These are phyloP conservation scores for Epistrophella euchroma DNA, from an alignment of 2,888 invertebrate genomes.

Conservation along the genomic window DNA sequence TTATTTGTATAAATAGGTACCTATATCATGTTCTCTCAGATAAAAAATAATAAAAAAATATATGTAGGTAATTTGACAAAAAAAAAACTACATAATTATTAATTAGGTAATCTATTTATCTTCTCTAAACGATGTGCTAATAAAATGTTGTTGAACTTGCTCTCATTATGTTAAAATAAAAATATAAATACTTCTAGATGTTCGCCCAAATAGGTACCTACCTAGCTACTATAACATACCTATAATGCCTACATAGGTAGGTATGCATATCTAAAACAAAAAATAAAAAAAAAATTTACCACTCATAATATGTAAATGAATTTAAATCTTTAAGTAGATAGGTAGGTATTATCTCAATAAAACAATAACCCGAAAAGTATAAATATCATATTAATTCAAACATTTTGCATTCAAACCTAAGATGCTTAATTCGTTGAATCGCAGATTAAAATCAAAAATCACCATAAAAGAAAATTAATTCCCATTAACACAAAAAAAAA, in stretches of 20 bases:
- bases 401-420: constrained; percentile 58
- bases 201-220: too few species aligned
- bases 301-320: not conserved
- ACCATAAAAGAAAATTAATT: constrained; percentile 71
- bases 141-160: constrained; percentile 30
- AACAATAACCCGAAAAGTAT: constrained; percentile 34
- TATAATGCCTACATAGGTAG: too few species aligned
- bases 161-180: not conserved
- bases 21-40: too few species aligned
- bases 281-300: not conserved
- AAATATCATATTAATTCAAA: constrained; percentile 34
- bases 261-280: too few species aligned
- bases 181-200: not conserved
- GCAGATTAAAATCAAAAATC: constrained; percentile 66
- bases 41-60: too few species aligned
- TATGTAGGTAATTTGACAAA: too few species aligned
- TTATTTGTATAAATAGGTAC: too few species aligned
- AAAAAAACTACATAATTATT: too few species aligned
- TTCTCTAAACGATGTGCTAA: not conserved
- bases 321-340: constrained; percentile 34
- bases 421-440: constrained; percentile 64
- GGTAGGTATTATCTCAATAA: constrained; percentile 38
- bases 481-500: constrained; percentile 17
- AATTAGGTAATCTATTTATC: not conserved
- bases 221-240: not conserved